These are phyloP conservation scores for Silurus asotus DNA, from an alignment of 2,113 vertebrate genomes.

Conservation along the genomic window DNA sequence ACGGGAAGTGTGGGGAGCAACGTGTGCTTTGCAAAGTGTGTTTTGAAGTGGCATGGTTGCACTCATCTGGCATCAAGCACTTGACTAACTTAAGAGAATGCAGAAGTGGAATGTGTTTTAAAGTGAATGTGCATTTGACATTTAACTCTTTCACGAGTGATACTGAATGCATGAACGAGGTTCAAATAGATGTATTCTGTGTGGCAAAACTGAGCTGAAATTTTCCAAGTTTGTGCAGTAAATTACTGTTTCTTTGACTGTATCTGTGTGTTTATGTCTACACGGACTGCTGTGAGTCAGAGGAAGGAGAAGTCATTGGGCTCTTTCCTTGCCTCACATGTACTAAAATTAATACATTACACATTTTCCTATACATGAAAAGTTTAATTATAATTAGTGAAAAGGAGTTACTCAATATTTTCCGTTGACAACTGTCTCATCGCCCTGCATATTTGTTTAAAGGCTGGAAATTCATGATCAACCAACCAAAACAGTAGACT, in stretches of 20 bases:
- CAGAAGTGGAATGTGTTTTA: background rate
- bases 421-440: background rate
- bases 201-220: background rate
- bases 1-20: background rate
- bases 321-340: background rate
- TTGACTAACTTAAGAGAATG: conserved; percentile 41
- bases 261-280: background rate
- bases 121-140: conserved; percentile 5
- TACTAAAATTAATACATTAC: background rate
- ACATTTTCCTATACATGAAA: background rate
- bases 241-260: background rate
- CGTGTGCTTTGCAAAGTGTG: conserved; percentile 48
- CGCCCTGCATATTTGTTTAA: conserved; percentile 17
- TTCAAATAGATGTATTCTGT: background rate
- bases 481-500: conserved; percentile 25
- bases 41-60: conserved; percentile 47
- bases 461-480: conserved; percentile 21
- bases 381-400: background rate
- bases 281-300: background rate
- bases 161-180: background rate
- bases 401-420: background rate
- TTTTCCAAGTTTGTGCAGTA: background rate
- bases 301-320: background rate
- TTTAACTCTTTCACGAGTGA: conserved; percentile 1
- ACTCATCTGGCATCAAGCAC: conserved; percentile 60